These are phyloP conservation scores for Rhyacophila evoluta DNA, from an alignment of 2,888 invertebrate genomes.

Conservation along the genomic window DNA sequence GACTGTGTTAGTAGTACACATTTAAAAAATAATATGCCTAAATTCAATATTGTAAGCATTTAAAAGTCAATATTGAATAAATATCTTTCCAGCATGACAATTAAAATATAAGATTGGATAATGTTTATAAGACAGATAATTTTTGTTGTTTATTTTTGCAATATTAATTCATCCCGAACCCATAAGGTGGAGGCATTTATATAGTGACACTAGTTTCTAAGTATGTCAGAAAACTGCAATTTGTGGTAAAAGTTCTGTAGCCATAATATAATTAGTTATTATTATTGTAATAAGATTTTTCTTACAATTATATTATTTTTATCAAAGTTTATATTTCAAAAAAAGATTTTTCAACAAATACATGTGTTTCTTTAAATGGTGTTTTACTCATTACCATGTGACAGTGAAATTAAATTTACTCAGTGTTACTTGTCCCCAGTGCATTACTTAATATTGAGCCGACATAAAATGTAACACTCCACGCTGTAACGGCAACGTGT, in stretches of 20 bases:
- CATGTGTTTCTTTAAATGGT: slow-evolving; percentile 58
- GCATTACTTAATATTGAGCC: no score
- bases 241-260: slow-evolving; percentile 52
- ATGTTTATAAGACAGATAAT: slow-evolving; percentile 30
- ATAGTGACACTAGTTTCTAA: slow-evolving; percentile 53
- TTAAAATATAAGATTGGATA: slow-evolving; percentile 29
- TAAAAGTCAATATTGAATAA: neutral
- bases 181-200: slow-evolving; percentile 55
- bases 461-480: no score
- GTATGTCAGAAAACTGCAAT: slow-evolving; percentile 48
- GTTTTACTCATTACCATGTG: neutral
- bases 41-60: neutral
- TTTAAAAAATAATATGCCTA: no score
- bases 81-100: slow-evolving; percentile 38
- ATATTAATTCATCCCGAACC: slow-evolving; percentile 54
- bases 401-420: no score
- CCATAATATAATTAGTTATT: slow-evolving; percentile 61
- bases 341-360: slow-evolving; percentile 60
- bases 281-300: slow-evolving; percentile 70
- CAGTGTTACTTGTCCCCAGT: no score
- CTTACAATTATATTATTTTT: slow-evolving; percentile 73
- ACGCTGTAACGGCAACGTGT: no score
- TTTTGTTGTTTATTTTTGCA: slow-evolving; percentile 49
- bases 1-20: no score
- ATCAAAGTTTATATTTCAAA: slow-evolving; percentile 72